Evolutionary conservation across 2,113 vertebrate genomes (phyloP).

Genomic region (Hippocampus abdominalis): DNA sequence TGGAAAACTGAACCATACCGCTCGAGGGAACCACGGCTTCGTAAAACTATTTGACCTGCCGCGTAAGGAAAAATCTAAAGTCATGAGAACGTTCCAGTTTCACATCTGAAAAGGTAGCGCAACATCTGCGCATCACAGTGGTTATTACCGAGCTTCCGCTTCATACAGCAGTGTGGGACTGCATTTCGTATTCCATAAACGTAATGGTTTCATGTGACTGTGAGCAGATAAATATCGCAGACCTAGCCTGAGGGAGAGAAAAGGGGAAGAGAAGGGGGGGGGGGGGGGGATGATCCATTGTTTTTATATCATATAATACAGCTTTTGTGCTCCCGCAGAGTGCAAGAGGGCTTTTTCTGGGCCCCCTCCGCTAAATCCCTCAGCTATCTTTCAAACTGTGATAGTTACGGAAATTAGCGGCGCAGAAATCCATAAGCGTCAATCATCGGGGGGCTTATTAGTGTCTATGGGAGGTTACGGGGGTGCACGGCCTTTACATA

Average conservation of each 20-base stretch:
- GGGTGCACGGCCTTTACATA: conserved; percentile 53
- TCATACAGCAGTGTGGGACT: conserved; percentile 45
- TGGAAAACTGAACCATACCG: not conserved
- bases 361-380: conserved; percentile 79
- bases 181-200: conserved; percentile 68
- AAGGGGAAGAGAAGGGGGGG: conserved; percentile 31
- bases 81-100: conserved; percentile 57
- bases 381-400: conserved; percentile 94
- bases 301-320: conserved; percentile 84
- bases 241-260: conserved; percentile 58
- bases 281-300: conserved; percentile 57
- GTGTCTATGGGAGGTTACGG: conserved; percentile 79
- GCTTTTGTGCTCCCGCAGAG: conserved; percentile 83
- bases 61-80: conserved; percentile 39
- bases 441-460: conserved; percentile 94
- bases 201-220: conserved; percentile 71
- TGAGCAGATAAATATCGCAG: conserved; percentile 67
- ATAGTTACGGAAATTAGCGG: conserved; percentile 99
- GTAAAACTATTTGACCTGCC: conserved; percentile 19
- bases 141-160: conserved; percentile 50
- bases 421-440: conserved; percentile 92
- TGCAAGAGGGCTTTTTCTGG: conserved; percentile 72
- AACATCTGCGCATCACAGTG: conserved; percentile 52
- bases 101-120: conserved; percentile 50
- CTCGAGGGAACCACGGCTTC: not conserved